Percentiles rank a stretch among this genome's conserved stretches.
Conservation (phyloP, 1,140 invertebrate species). For the Aphelinus certus region DNA sequence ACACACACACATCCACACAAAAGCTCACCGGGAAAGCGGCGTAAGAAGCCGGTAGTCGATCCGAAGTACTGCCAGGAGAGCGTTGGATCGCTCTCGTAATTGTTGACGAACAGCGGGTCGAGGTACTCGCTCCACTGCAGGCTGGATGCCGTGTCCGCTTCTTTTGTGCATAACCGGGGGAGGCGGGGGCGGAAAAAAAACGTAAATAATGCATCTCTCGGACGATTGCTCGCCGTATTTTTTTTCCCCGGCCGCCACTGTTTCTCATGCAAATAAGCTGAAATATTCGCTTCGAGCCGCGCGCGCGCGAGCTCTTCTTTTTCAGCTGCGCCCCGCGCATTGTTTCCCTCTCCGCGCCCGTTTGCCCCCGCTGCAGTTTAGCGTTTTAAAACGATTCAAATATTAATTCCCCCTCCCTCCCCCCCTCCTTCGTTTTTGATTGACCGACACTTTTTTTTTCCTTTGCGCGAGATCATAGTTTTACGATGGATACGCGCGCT, state of each 20-base stretch:
- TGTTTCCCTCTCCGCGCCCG: too few relatives aligned
- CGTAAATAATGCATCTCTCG: slow-evolving; percentile 12
- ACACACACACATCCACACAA: neutral
- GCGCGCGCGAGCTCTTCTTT: too few relatives aligned
- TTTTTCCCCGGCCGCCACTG: neutral
- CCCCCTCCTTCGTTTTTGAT: too few relatives aligned
- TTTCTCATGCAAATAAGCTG: neutral
- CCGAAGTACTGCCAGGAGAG: slow-evolving; percentile 98
- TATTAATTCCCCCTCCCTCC: too few relatives aligned
- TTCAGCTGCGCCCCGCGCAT: too few relatives aligned
- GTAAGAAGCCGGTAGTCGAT: slow-evolving; percentile 88
- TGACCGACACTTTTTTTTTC: too few relatives aligned
- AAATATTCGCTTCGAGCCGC: neutral
- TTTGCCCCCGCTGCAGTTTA: too few relatives aligned
- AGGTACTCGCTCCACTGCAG: slow-evolving; percentile 93
- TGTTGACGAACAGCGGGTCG: slow-evolving; percentile 90
- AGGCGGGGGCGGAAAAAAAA: neutral
- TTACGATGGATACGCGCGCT: too few relatives aligned
- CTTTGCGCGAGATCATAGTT: too few relatives aligned
- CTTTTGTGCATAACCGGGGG: slow-evolving; percentile 61
- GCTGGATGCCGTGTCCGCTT: slow-evolving; percentile 82
- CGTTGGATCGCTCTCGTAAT: slow-evolving; percentile 90
- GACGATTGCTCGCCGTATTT: neutral
- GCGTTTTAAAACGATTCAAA: too few relatives aligned
- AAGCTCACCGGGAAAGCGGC: slow-evolving; percentile 88